Conservation (phyloP, 2,113 vertebrate species). For the Pontoporia blainvillei region DNA sequence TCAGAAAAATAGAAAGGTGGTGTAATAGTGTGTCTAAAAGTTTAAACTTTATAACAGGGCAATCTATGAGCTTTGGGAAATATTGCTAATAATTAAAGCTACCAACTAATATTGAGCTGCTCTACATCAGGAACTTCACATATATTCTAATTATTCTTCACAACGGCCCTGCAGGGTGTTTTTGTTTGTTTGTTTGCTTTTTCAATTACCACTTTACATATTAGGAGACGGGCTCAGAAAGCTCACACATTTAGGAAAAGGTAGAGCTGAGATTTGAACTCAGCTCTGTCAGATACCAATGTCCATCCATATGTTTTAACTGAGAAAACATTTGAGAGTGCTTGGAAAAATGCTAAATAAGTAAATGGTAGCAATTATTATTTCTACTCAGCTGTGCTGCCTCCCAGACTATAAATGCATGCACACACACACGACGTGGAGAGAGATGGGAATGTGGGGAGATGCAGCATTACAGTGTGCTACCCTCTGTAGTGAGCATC, state of each 20-base stretch:
- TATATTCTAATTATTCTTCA: background rate
- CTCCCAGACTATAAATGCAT: background rate
- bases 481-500: background rate
- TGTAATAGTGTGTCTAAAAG: background rate
- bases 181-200: background rate
- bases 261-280: background rate
- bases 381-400: background rate
- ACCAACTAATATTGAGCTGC: background rate
- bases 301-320: background rate
- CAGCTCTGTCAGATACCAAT: background rate
- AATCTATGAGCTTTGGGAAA: background rate
- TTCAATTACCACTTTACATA: background rate
- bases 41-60: background rate
- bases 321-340: background rate
- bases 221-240: background rate
- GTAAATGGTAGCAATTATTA: background rate
- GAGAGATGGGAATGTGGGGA: background rate
- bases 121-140: background rate
- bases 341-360: background rate
- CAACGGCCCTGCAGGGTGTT: background rate
- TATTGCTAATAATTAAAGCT: background rate
- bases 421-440: accelerated
- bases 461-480: background rate
- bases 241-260: background rate
- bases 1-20: background rate